Percentiles rank a stretch among this genome's conserved stretches.
Conservation (phyloP, 2,797 vertebrate species). For the Schizopygopsis malacanthus region DNA sequence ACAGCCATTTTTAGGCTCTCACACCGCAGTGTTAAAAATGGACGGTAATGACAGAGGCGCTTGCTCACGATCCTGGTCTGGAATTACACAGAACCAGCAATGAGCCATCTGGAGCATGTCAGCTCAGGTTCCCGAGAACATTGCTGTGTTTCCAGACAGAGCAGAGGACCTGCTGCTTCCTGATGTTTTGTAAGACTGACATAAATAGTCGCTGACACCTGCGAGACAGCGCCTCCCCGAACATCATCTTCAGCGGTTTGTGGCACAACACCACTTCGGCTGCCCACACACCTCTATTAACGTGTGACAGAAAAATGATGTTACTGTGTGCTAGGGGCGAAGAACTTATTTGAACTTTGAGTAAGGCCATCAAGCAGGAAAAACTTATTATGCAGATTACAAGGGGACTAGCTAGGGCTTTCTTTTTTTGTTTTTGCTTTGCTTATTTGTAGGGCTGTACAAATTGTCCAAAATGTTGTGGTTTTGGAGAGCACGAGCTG, state of each 20-base stretch:
- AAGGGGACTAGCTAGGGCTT: not conserved
- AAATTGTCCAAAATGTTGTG: no score
- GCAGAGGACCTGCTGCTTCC: slow-evolving; percentile 42
- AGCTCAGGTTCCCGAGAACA: slow-evolving; percentile 10
- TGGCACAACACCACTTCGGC: slow-evolving; percentile 17
- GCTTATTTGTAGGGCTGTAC: no score
- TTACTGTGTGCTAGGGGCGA: not conserved
- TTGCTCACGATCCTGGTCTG: slow-evolving; percentile 26
- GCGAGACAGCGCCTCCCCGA: slow-evolving; percentile 6
- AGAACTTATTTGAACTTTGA: not conserved
- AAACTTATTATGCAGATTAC: not conserved
- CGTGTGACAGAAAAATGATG: slow-evolving; percentile 38
- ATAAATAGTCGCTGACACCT: slow-evolving; percentile 32
- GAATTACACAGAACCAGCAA: slow-evolving; percentile 42
- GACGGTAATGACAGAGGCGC: slow-evolving; percentile 31
- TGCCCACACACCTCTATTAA: slow-evolving; percentile 11
- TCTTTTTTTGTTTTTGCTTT: no score
- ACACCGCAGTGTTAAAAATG: slow-evolving; percentile 25
- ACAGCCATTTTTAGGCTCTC: slow-evolving; percentile 9
- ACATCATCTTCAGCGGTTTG: slow-evolving; percentile 37
- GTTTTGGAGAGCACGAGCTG: no score
- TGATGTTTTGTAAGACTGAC: slow-evolving; percentile 33
- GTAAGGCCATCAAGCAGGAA: not conserved
- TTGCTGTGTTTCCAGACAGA: slow-evolving; percentile 5
- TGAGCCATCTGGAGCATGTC: slow-evolving; percentile 43